Evolutionary conservation across 2,888 invertebrate species (phyloP).

Genomic region (Coelinius sp.): DNA sequence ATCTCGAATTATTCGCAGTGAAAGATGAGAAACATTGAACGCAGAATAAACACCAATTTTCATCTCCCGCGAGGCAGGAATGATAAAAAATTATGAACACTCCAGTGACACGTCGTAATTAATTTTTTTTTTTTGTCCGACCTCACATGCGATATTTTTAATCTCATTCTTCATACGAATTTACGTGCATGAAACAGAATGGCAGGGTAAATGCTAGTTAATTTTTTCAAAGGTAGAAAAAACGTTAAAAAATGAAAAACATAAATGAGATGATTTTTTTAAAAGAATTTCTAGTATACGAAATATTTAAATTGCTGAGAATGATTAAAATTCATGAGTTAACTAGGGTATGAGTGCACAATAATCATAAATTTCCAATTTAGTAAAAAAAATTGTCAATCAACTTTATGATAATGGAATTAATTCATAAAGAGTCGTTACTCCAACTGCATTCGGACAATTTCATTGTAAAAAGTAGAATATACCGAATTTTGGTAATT

Average conservation of each 20-base stretch:
- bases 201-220: not conserved
- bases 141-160: not conserved
- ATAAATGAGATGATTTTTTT: not conserved
- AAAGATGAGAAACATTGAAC: too few relatives aligned
- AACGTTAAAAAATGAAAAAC: not conserved
- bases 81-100: not conserved
- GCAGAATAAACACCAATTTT: not conserved
- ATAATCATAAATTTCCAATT: too few relatives aligned
- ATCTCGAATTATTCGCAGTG: too few relatives aligned
- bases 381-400: too few relatives aligned
- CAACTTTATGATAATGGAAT: too few relatives aligned
- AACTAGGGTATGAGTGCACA: too few relatives aligned
- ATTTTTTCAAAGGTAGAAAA: not conserved
- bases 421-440: too few relatives aligned
- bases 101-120: not conserved
- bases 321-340: too few relatives aligned
- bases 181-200: not conserved
- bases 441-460: not conserved
- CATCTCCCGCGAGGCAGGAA: not conserved
- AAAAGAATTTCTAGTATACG: not conserved
- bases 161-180: not conserved
- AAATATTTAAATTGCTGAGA: not conserved
- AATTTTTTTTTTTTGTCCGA: not conserved
- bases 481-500: not conserved
- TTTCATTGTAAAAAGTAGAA: too few relatives aligned